Evolutionary conservation across 2,797 vertebrate genomes (phyloP).

Genomic region (Fundulus diaphanus): DNA sequence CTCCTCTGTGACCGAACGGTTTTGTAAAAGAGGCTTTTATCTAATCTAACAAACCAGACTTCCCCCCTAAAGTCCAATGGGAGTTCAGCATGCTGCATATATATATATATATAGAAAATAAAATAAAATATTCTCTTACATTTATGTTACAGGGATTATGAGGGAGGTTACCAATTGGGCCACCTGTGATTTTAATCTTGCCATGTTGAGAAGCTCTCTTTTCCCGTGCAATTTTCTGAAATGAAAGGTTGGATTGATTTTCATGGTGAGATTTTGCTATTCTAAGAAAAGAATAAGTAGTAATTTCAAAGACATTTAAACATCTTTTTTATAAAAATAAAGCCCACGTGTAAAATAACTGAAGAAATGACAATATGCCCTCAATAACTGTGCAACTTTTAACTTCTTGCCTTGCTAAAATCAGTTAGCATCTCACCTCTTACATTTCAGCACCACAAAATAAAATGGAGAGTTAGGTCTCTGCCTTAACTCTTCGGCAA

Average conservation of each 20-base stretch:
- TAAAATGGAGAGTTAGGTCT: not conserved
- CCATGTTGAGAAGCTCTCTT: too few species aligned
- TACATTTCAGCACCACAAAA: not conserved
- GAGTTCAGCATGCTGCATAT: not conserved
- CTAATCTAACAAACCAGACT: too few species aligned
- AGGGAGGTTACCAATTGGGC: not conserved
- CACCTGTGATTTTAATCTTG: not conserved
- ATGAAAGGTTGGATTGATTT: not conserved
- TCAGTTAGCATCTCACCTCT: not conserved
- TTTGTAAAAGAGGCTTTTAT: too few species aligned
- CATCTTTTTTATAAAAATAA: not conserved
- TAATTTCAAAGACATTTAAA: not conserved
- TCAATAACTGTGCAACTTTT: not conserved
- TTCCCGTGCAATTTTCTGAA: not conserved
- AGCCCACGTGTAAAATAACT: not conserved
- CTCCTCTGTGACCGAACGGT: too few species aligned
- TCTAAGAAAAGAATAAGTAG: not conserved
- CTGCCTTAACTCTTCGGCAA: conserved; percentile 6
- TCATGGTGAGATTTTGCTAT: not conserved
- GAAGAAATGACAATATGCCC: not conserved
- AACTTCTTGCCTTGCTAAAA: not conserved
- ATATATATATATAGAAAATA: too few species aligned
- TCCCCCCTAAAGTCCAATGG: too few species aligned
- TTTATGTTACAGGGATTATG: not conserved
- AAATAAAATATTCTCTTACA: too few species aligned